Evolutionary conservation across 2,888 invertebrate genomes (phyloP), one percentile per base, ranked within the genome.

Genomic region (Trichogramma dendrolimi): DNA sequence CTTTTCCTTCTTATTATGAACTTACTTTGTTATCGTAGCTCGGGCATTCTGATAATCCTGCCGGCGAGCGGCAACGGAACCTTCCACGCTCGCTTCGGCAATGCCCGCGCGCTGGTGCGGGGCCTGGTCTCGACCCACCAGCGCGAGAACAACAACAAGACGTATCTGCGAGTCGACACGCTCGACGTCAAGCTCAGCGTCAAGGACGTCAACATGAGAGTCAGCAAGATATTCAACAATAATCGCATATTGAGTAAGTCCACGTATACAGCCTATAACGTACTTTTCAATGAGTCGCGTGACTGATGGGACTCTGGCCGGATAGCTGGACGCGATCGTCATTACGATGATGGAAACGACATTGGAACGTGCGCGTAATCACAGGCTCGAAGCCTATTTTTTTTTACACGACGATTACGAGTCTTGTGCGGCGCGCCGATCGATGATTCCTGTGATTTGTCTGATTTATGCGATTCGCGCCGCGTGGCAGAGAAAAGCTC

Each of bases 41-140:
- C 86, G 58, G 89, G 89, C 0, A 84, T 88, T 4, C 76, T 89
- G 50, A 82, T 89, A 64, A 88, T 89, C 64, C 81, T 89, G 52
- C 89, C 88, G 6, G 88, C 88, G 0, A 87, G 86, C 67, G 88
- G 88, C 60, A 86, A 86, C 66, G 88, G 88, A 41, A 86, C 86
- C 6, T 88, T 88, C 72, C 83, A 85, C 72, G 87, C 86, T 49
- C 78, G 81, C 55, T 84, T 89, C 70, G 84, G 85, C 67, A 86
- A 86, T 60, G 82, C 86, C 4, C 81, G 79, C 14, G 86, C 85
- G 5, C 80, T 83, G 63, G 81, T 87, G 4, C 83, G 81, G 64
- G 88, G 88, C 56, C 81, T 80, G 57, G 81, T 85, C 0, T 85
- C 85, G 14, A 75, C 81, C 1, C 79, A 74, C 40, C 70, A 75